Evolutionary conservation across 2,888 invertebrate genomes (phyloP).

Genomic region (Phytoseiulus persimilis): DNA sequence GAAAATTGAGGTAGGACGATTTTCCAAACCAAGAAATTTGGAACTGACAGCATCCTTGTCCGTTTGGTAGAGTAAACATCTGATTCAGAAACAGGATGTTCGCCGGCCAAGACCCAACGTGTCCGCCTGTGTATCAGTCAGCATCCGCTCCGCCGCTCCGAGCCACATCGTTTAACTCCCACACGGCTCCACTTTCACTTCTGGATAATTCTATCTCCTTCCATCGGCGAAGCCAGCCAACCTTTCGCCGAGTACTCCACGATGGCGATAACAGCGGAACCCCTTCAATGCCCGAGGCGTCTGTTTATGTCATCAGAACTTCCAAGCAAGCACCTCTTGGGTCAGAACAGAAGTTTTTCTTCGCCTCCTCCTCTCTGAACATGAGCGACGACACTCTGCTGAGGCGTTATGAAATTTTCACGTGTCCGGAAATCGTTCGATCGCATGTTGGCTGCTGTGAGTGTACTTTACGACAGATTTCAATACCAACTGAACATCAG

Average conservation of each 20-base stretch:
- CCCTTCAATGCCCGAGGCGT: background rate
- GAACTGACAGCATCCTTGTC: background rate
- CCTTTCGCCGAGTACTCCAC: background rate
- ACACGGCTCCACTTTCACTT: background rate
- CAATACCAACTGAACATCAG: too few species aligned
- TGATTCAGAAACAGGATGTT: background rate
- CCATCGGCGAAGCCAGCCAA: background rate
- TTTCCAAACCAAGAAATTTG: background rate
- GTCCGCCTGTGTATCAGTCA: background rate
- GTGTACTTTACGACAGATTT: too few species aligned
- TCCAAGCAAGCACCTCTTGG: background rate
- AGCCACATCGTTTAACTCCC: background rate
- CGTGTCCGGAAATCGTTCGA: background rate
- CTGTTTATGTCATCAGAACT: background rate
- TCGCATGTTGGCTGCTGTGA: background rate
- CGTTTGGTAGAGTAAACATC: background rate
- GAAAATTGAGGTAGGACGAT: too few species aligned
- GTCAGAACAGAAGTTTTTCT: background rate
- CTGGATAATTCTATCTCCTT: background rate
- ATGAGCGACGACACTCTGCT: background rate
- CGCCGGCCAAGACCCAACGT: background rate
- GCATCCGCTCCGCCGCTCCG: background rate
- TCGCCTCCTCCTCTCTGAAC: background rate
- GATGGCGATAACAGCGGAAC: background rate
- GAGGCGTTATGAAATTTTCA: background rate